Evolutionary conservation across 2,113 vertebrate genomes (phyloP), one percentile per base, ranked within the genome.

Genomic region (Monarcha castaneiventris): DNA sequence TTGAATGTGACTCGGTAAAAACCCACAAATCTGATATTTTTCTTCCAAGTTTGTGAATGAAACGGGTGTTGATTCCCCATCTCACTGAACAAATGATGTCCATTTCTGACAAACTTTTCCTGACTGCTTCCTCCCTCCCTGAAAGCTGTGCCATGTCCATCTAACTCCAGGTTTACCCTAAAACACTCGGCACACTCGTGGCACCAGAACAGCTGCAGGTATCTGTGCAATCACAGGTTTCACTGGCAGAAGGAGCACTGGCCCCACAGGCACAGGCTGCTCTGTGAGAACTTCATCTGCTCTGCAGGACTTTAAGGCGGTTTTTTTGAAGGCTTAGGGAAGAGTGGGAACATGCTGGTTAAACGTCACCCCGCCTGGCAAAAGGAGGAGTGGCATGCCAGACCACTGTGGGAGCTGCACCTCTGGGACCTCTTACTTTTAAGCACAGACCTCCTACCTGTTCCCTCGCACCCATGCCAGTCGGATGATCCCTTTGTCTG

Each of bases 401-500:
- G 14, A 7, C 8, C 0, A 0, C 0, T 2, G 32, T 4, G 59
- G 33, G 59, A 43, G 44, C 68, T 13, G 46, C 18, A 2, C 7
- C 16, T 35, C 16, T 4, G 19, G 67, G 26, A 29, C 55, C 66
- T 1, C 35, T 13, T 1, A 0, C 35, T 30, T 29, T 12, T 1
- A 5, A 33, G 61, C 54, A 13, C 49, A 41, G 43, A 44, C 4
- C 67, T 17, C 20, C 21, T 23, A 22, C 62, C 82, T 86, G 44
- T 3, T n/a, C 87, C 76, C 85, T 43, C 1, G 12, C 66, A n/a
- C 4, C 74, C n/a, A 4, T 1, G 59, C 3, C 88, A 9, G 15
- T 1, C 5, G 33, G 84, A 48, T 3, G 63, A 46, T 12, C 32
- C 55, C 39, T 98, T 97, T 97, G 91, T 96, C 97, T 97, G 96